A percentile compares a stretch with the other conserved stretches of the same genome.
Evolutionary conservation across 2,888 invertebrate genomes (phyloP).

Genomic region (Silvanus unidentatus): DNA sequence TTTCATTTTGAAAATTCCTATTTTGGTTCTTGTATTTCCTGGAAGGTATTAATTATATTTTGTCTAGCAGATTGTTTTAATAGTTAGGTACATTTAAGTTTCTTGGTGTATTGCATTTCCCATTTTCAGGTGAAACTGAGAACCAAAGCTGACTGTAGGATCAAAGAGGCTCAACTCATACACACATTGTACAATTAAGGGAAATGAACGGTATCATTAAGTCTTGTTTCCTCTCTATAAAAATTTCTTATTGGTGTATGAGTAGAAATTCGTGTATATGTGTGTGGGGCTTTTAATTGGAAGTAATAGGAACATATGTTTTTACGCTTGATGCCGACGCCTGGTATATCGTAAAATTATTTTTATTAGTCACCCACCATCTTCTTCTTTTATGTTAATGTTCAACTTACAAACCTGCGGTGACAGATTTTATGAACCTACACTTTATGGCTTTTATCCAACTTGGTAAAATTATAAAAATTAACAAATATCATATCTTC

Average conservation of each 20-base stretch:
- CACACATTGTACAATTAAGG: conserved; percentile 1
- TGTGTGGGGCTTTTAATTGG: conserved; percentile 25
- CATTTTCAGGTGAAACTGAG: no score
- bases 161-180: no score
- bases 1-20: no score
- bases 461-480: no score
- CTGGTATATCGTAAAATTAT: conserved; percentile 33
- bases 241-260: neutral
- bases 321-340: conserved; percentile 30
- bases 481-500: no score
- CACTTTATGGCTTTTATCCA: conserved; percentile 3
- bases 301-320: conserved; percentile 35
- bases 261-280: no score
- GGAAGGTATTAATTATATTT: no score
- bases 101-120: no score
- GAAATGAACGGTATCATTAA: neutral
- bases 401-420: conserved; percentile 16
- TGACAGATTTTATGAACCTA: conserved; percentile 36
- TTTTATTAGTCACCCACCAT: conserved; percentile 28
- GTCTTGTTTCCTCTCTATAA: conserved; percentile 1
- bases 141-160: no score
- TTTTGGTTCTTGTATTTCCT: no score
- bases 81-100: no score
- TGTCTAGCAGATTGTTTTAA: no score
- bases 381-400: conserved; percentile 10